Conservation (phyloP, 2,888 invertebrate genomes). For the Cybosia mesomella region DNA sequence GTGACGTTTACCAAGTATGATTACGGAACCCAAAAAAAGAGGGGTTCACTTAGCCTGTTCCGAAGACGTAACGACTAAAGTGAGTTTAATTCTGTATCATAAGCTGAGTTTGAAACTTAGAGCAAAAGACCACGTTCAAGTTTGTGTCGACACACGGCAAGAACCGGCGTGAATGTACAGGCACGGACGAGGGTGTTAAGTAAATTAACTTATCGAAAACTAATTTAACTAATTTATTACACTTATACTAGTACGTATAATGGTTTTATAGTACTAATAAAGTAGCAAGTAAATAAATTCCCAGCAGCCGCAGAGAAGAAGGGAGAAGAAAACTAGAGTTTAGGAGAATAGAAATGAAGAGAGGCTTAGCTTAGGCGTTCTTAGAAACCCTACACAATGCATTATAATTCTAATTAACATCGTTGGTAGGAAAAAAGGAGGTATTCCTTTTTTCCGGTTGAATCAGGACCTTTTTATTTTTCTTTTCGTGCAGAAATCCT, state of each 20-base stretch:
- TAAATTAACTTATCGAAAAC: background rate
- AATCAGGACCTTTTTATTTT: no score
- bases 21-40: conserved; percentile 22
- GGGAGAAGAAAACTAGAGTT: no score
- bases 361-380: no score
- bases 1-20: background rate
- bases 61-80: conserved; percentile 13
- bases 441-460: no score
- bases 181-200: background rate
- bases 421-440: no score
- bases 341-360: no score
- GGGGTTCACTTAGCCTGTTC: conserved; percentile 9
- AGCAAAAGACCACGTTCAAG: conserved; percentile 17
- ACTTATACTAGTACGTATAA: no score
- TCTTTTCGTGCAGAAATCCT: no score
- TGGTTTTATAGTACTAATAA: background rate
- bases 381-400: no score
- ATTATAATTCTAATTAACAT: no score
- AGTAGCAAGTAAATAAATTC: background rate
- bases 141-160: conserved; percentile 10
- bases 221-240: no score
- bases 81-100: conserved; percentile 31
- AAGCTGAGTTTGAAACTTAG: conserved; percentile 42
- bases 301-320: no score
- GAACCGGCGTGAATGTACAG: background rate